Conservation (phyloP, 2,113 vertebrate genomes). For the Gambusia holbrooki region DNA sequence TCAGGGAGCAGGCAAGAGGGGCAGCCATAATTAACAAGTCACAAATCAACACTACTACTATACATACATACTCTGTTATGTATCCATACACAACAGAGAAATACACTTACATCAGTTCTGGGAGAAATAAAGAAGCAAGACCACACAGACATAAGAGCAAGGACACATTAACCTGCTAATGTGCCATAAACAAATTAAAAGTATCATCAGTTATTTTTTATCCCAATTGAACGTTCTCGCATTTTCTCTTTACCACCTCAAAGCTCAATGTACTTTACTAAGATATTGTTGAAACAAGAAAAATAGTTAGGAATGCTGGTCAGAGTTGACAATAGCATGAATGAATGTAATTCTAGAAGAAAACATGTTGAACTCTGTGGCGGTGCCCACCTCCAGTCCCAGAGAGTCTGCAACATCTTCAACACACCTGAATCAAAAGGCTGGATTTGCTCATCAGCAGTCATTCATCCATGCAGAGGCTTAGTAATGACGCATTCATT, state of each 20-base stretch:
- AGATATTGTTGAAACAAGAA: neutral
- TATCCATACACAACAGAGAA: constrained; percentile 28
- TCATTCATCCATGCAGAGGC: too few species aligned
- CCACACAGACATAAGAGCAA: neutral
- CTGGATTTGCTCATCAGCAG: too few species aligned
- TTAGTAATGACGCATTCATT: too few species aligned
- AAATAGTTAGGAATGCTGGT: neutral
- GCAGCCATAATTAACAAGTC: constrained; percentile 58
- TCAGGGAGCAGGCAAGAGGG: constrained; percentile 39
- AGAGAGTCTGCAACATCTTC: too few species aligned
- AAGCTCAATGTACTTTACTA: neutral
- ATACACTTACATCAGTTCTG: constrained; percentile 16
- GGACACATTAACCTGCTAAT: neutral
- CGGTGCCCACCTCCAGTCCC: too few species aligned
- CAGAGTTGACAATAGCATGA: neutral
- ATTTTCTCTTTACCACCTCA: neutral
- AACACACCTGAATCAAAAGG: too few species aligned
- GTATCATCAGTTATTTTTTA: neutral
- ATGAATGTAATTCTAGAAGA: neutral
- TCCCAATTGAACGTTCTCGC: neutral
- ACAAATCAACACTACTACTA: constrained; percentile 50
- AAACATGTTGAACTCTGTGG: neutral
- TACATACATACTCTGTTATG: neutral
- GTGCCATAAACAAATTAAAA: neutral
- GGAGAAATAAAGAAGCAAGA: constrained; percentile 30